Conservation (phyloP, 1,140 invertebrate species). For the Harpegnathos saltator region DNA sequence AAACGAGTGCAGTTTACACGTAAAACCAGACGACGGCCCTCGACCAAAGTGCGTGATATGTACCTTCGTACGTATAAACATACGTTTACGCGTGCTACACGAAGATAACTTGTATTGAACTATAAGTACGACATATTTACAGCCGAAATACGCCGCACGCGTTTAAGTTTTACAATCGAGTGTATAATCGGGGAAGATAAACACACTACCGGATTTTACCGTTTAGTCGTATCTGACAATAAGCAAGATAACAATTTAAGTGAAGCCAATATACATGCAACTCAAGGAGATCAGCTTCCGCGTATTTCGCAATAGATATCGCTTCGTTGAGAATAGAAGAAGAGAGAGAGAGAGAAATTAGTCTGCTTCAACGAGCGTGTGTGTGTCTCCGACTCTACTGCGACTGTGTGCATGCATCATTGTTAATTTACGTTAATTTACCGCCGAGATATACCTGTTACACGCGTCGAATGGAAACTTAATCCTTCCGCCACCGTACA, state of each 20-base stretch:
- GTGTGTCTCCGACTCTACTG: not conserved
- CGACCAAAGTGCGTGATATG: not conserved
- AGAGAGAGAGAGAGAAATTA: not conserved
- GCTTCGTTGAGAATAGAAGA: constrained; percentile 2
- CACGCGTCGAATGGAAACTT: constrained; percentile 10
- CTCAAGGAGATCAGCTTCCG: not conserved
- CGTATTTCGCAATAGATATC: not conserved
- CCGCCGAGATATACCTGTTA: not conserved
- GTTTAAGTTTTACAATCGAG: not conserved
- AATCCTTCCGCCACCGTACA: not conserved
- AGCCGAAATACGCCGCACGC: not conserved
- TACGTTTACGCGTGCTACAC: not conserved
- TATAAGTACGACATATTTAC: not conserved
- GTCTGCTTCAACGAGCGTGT: not conserved
- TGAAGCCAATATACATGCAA: constrained; percentile 3
- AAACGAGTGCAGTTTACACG: not conserved
- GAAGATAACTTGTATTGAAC: not conserved
- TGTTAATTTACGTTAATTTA: constrained; percentile 1
- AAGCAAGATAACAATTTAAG: constrained; percentile 15
- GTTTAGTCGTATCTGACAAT: not conserved
- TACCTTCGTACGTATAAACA: not conserved
- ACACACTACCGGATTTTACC: not conserved
- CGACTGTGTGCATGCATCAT: constrained; percentile 21
- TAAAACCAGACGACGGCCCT: not conserved
- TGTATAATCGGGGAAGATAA: not conserved